phyloP scores from a whole-genome alignment of 2,888 invertebrate species.

The Willowsia nigromaculata region DNA sequence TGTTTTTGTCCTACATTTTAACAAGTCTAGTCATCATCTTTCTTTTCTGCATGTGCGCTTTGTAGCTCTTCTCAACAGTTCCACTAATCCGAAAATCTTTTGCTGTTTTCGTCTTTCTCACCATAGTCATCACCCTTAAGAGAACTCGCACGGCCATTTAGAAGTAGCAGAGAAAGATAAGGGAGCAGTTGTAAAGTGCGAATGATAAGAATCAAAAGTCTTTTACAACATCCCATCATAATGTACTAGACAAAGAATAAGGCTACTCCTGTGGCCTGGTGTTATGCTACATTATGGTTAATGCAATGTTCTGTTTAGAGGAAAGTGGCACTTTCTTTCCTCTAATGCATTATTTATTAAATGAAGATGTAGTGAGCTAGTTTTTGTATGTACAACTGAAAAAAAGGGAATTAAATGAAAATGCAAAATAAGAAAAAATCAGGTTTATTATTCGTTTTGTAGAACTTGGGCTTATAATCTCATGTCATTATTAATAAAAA shows the following conservation, averaged over 20 bases:
- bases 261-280: not conserved
- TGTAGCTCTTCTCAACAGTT: not conserved
- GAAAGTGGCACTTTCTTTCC: not conserved
- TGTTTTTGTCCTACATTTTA: conserved; percentile 31
- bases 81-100: conserved; percentile 9
- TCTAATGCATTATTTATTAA: conserved; percentile 62
- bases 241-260: not conserved
- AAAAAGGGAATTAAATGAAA: no score
- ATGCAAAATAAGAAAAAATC: no score
- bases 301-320: not conserved
- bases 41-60: not conserved
- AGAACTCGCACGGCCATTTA: not conserved
- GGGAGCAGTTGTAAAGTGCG: not conserved
- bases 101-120: not conserved
- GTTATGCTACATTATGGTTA: not conserved
- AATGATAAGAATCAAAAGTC: conserved; percentile 25
- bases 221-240: not conserved
- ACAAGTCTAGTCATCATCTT: conserved; percentile 9
- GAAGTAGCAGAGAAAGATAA: not conserved
- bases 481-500: no score
- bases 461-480: no score
- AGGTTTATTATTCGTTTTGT: no score
- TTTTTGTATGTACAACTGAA: no score
- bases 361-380: not conserved
- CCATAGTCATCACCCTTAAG: not conserved